A percentile compares a stretch with the other conserved stretches of the same genome.
Evolutionary conservation across 2,113 vertebrate genomes (phyloP).

Genomic region (Perca schrenkii): DNA sequence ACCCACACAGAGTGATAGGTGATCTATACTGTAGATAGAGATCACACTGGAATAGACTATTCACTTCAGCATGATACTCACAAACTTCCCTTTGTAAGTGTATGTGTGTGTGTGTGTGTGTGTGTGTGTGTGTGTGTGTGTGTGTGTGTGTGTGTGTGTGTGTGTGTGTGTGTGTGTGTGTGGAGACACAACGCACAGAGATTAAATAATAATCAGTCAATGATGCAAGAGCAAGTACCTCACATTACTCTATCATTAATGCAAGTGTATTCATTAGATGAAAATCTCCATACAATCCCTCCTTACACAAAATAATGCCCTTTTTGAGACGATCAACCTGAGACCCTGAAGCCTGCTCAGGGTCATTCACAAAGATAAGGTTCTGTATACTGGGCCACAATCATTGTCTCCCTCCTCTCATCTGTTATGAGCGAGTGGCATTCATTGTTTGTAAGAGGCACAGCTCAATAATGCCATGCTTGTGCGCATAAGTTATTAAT

Average conservation of each 20-base stretch:
- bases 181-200: not conserved
- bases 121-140: not conserved
- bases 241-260: conserved; percentile 2
- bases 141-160: not conserved
- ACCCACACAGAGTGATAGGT: conserved; percentile 60
- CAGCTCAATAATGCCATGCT: conserved; percentile 50
- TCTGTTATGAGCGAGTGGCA: conserved; percentile 35
- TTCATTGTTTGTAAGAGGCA: conserved; percentile 27
- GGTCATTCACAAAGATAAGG: conserved; percentile 23
- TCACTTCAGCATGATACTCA: conserved; percentile 23
- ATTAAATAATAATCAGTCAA: conserved; percentile 10
- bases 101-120: conserved; percentile 4
- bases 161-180: not conserved
- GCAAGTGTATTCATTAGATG: conserved; percentile 28
- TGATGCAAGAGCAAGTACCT: not conserved
- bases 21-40: conserved; percentile 51
- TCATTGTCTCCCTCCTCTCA: conserved; percentile 24
- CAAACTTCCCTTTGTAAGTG: not conserved
- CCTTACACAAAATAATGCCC: conserved; percentile 8
- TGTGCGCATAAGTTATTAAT: conserved; percentile 71
- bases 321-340: conserved; percentile 24
- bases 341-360: conserved; percentile 8
- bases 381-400: conserved; percentile 26
- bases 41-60: conserved; percentile 26
- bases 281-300: conserved; percentile 11